These are phyloP conservation scores for Rattus norvegicus DNA, from an alignment of 2,113 vertebrate species.

Conservation along the genomic window DNA sequence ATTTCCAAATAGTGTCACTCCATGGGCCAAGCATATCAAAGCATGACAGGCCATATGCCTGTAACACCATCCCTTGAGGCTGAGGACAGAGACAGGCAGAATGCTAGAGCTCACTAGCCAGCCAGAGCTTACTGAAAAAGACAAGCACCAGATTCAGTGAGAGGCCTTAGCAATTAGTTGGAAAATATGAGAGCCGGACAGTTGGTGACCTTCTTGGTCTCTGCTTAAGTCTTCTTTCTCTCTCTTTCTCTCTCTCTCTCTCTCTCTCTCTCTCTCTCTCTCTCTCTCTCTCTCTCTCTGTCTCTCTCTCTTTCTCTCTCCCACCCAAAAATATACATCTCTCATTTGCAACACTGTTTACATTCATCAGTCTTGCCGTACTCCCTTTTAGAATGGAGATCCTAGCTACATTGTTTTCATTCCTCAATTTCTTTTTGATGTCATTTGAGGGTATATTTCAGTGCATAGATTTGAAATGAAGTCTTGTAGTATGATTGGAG, in stretches of 20 bases:
- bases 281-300: too few relatives aligned
- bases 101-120: background rate
- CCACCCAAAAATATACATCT: background rate
- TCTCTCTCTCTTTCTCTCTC: too few relatives aligned
- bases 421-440: background rate
- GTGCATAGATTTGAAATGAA: background rate
- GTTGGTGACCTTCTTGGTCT: accelerated
- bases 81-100: too few relatives aligned
- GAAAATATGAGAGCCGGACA: background rate
- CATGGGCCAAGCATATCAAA: too few relatives aligned
- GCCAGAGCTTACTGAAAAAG: background rate
- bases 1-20: too few relatives aligned
- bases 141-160: background rate
- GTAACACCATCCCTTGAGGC: background rate
- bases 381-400: background rate
- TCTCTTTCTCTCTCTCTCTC: too few relatives aligned
- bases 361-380: accelerated
- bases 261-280: too few relatives aligned
- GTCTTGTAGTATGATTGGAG: background rate
- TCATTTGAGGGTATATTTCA: background rate
- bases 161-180: background rate
- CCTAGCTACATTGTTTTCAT: background rate
- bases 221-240: background rate
- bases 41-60: background rate
- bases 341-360: background rate